Evolutionary conservation across 2,113 vertebrate species (phyloP), one percentile per base, ranked within the genome.

Genomic region (Pongo pygmaeus): DNA sequence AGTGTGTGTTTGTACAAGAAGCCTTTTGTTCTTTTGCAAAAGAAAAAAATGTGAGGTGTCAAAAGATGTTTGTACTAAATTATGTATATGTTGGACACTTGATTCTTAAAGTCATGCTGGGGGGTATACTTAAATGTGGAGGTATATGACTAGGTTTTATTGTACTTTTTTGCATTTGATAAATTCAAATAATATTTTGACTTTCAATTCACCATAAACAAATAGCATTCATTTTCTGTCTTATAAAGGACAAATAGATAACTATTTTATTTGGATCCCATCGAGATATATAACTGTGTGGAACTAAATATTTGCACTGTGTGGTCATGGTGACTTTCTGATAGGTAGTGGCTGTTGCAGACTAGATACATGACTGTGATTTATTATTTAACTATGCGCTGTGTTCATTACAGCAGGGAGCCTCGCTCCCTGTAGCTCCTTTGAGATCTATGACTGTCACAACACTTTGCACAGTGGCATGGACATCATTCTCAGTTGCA

Each of bases 381-480:
- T 97, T 98, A 99, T 99, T 99, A 99, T 99, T 99, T 99, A 99
- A 97, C 97, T 98, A 23, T 69, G 80, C 93, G 75, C 95, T 97
- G 7, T 98, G 98, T 98, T 98, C 85, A n/a, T 84, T 98, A 94
- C 98, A 97, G 98, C 98, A 97, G 98, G 98, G 97, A 97, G 93
- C 89, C 98, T 97, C 94, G 97, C 96, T 96, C 97, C 98, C 98
- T 13, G 86, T 75, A 90, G 98, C 94, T 98, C 96, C 95, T 97
- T 93, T 98, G 98, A 98, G 98, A 97, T 96, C 97, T 96, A 27
- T 74, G 38, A 94, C 89, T 97, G 96, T 98, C 98, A 97, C 77
- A 85, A 97, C 93, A 91, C 95, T 95, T 74, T 91, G 93, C 97
- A 94, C 95, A 96, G 96, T 90, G 90, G 89, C 84, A 85, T 96